Evolutionary conservation across 2,888 invertebrate species (phyloP).

Genomic region (Noctua janthe): DNA sequence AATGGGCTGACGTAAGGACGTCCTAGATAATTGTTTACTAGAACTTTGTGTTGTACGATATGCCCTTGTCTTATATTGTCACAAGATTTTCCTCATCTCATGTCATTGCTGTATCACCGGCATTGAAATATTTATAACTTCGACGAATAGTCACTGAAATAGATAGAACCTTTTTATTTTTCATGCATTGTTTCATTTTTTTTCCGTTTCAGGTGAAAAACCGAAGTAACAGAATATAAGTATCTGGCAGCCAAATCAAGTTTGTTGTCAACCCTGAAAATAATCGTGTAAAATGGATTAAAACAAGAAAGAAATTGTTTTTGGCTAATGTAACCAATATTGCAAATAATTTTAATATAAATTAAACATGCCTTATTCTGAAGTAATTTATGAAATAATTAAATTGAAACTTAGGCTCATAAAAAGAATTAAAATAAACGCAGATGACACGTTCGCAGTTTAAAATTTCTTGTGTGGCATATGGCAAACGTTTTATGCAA

Average conservation of each 20-base stretch:
- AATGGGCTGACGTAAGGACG: slow-evolving; percentile 55
- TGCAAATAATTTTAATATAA: slow-evolving; percentile 52
- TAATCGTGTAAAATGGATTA: slow-evolving; percentile 61
- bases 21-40: slow-evolving; percentile 67
- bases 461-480: slow-evolving; percentile 73
- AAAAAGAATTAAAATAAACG: slow-evolving; percentile 52
- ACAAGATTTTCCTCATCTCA: slow-evolving; percentile 65
- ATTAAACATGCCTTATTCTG: slow-evolving; percentile 15
- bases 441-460: slow-evolving; percentile 64
- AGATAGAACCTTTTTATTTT: neutral
- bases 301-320: slow-evolving; percentile 65
- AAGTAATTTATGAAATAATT: slow-evolving; percentile 51
- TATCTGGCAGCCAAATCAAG: neutral
- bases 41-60: slow-evolving; percentile 54
- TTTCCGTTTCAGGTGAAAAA: neutral
- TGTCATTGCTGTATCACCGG: slow-evolving; percentile 50
- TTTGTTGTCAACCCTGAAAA: slow-evolving; percentile 63
- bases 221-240: neutral
- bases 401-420: slow-evolving; percentile 22
- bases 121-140: slow-evolving; percentile 50
- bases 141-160: slow-evolving; percentile 7
- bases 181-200: neutral
- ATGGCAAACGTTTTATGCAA: slow-evolving; percentile 71
- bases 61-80: slow-evolving; percentile 67
- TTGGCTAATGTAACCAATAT: slow-evolving; percentile 61